Conservation (phyloP, 2,113 vertebrate species). For the Procapra przewalskii region DNA sequence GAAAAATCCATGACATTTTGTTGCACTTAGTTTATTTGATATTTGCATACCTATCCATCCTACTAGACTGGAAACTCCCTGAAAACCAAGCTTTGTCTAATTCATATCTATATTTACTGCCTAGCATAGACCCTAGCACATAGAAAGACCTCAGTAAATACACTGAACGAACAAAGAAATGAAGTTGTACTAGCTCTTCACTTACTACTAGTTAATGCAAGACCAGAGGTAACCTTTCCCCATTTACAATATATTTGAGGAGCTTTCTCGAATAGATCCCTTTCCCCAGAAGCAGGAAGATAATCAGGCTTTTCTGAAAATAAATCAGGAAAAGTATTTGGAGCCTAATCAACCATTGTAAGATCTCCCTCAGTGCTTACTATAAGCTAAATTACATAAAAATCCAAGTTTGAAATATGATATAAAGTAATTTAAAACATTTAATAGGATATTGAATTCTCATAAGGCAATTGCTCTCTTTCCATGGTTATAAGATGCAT, state of each 20-base stretch:
- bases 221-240: background rate
- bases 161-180: background rate
- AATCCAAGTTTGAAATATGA: conserved; percentile 7
- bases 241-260: background rate
- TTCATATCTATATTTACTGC: background rate
- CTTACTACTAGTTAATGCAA: background rate
- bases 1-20: background rate
- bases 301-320: background rate
- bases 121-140: background rate
- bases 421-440: conserved; percentile 36
- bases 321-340: background rate
- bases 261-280: background rate
- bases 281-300: background rate
- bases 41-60: background rate
- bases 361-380: background rate
- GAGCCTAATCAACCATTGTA: background rate
- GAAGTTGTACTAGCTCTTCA: background rate
- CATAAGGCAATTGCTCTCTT: background rate
- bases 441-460: background rate
- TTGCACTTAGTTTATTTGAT: background rate
- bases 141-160: background rate
- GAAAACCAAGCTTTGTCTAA: background rate
- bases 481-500: background rate
- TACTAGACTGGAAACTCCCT: background rate
- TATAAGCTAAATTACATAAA: conserved; percentile 19